Conservation (phyloP, 1,140 invertebrate species). For the Polypedilum vanderplanki region DNA sequence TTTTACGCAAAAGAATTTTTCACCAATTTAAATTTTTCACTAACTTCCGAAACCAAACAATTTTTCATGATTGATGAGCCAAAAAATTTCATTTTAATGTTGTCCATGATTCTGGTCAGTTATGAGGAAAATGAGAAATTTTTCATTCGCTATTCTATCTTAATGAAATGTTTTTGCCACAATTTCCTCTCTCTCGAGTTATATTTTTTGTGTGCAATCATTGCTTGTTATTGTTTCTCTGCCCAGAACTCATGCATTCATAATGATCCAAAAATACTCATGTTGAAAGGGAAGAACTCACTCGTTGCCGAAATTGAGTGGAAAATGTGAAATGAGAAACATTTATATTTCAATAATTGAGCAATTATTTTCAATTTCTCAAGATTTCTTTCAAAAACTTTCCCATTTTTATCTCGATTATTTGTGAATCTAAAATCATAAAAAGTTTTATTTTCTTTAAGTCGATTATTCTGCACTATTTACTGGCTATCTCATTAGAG, state of each 20-base stretch:
- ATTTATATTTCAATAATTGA: slow-evolving; percentile 1
- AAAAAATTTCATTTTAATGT: too few species aligned
- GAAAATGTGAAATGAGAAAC: background rate
- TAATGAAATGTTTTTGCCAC: background rate
- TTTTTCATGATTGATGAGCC: too few species aligned
- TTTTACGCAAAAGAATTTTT: too few species aligned
- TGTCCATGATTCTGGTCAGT: too few species aligned
- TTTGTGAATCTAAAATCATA: too few species aligned
- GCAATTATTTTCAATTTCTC: slow-evolving; percentile 7
- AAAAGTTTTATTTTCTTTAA: too few species aligned
- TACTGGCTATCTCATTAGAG: too few species aligned
- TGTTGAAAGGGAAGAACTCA: background rate
- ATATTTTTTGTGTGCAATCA: background rate
- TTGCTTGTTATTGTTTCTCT: background rate
- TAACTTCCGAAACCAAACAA: too few species aligned
- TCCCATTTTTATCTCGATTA: too few species aligned
- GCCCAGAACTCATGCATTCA: background rate
- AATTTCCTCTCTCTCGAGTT: background rate
- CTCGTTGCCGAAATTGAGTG: slow-evolving; percentile 1
- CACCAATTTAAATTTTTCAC: too few species aligned
- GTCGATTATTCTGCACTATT: too few species aligned
- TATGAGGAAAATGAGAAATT: too few species aligned
- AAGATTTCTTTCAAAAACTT: background rate
- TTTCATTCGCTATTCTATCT: background rate
- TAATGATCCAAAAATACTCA: background rate